Base-by-base conservation (phyloP, 1,140 invertebrate genomes). In the Agrypnia vestita region DNA sequence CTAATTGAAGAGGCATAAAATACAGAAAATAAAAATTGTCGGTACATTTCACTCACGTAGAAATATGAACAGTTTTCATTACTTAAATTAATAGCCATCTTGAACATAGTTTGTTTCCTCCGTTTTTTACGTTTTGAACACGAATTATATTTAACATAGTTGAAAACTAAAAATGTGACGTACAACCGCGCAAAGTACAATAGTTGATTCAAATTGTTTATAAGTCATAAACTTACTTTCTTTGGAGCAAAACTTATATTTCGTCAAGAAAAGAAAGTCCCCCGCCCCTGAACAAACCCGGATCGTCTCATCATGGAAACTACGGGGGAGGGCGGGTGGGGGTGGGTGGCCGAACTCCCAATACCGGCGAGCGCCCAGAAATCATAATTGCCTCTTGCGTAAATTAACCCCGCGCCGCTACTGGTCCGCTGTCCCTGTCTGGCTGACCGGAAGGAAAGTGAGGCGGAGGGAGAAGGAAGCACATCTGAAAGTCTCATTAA, bases 301-400 rank as follows among this genome's bases (percentile, higher is more conserved):
- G 62, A 47, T 67, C 53, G 53, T 56, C 53, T 67, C 61, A 64
- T 75, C 17, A 71, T 59, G 80, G 55, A 81, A 76, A 78, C 75
- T 76, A 49, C 72, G 76, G 71, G 21, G 44, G 55, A 15, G 43
- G 35, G 21, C 13, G 0, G 55, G 35, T 35, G 59, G 43, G 46
- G 53, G 17, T n/a, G 61, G 75, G 75, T 17, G 46, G 51, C 12
- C 51, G 17, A 49, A 6, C 75, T 64, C 49, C 59, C 75, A 64
- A 67, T 77, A 77, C 47, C 76, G 61, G 73, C 82, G 53, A 62
- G 82, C 80, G 75, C 81, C 81, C 77, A 83, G 80, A 83, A 81
- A 81, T 83, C 82, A 83, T 83, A 83, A 83, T 83, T 83, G 80
- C 82, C 59, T 79, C 51, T 69, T 76, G 79, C 82, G 82, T 72